A percentile compares a stretch with the other conserved stretches of the same genome.
Conservation (phyloP, 2,797 vertebrate genomes). For the Catamblyrhynchus diadema region DNA sequence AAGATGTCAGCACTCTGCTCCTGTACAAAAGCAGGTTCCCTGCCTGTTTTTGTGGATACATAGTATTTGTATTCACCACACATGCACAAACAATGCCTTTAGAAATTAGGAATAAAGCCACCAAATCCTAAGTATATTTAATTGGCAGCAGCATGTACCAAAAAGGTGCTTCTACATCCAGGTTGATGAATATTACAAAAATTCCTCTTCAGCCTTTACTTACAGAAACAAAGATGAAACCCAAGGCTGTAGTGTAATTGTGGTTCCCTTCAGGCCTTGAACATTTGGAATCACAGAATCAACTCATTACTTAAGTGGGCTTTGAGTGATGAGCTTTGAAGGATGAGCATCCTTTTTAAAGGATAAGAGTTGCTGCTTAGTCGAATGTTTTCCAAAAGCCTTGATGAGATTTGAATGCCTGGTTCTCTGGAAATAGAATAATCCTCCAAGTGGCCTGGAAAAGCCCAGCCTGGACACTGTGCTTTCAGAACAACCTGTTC, state of each 20-base stretch:
- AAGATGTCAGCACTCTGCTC: not conserved
- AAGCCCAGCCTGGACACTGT: not conserved
- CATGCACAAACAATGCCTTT: not conserved
- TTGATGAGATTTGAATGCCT: not conserved
- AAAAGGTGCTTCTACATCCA: not conserved
- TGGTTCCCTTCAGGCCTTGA: not conserved
- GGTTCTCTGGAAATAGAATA: not conserved
- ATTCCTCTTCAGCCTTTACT: not conserved
- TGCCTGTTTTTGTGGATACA: not conserved
- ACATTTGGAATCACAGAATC: not conserved
- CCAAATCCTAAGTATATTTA: not conserved
- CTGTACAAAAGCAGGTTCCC: not conserved
- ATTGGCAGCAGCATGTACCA: not conserved
- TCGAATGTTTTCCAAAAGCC: not conserved
- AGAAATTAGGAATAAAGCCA: slow-evolving; percentile 3
- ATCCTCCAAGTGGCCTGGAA: not conserved
- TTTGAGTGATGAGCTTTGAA: not conserved
- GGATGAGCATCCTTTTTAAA: not conserved
- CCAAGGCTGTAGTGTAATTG: not conserved
- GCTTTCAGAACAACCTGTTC: not conserved
- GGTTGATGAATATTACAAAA: accelerated
- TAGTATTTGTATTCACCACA: not conserved
- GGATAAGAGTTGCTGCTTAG: not conserved
- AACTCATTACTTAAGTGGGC: not conserved
- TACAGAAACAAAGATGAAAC: not conserved